A percentile compares a stretch with the other conserved stretches of the same genome.
These are phyloP conservation scores for Corythornis leucogaster DNA, from an alignment of 2,797 vertebrate genomes.

Conservation along the genomic window DNA sequence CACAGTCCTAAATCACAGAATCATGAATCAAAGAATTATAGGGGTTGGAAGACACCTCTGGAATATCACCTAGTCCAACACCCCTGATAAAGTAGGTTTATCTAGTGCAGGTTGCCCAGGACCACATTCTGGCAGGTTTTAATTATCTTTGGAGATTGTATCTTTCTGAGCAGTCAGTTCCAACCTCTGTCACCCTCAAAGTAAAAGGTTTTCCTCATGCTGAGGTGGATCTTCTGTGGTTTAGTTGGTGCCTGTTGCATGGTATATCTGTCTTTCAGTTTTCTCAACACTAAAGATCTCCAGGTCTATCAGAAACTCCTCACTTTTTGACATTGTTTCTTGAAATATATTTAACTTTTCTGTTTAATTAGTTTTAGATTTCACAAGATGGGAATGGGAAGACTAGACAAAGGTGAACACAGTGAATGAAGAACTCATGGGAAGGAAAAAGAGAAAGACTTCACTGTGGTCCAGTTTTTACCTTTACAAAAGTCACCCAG, in stretches of 20 bases:
- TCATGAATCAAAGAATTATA: background rate
- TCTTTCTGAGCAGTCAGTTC: background rate
- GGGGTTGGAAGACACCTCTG: background rate
- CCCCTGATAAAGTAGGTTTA: background rate
- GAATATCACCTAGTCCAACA: background rate
- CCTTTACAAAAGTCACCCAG: background rate
- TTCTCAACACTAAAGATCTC: background rate
- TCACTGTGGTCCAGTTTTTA: background rate
- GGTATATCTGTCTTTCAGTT: background rate
- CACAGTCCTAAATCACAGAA: background rate
- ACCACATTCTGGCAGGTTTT: background rate
- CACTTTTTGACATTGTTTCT: background rate
- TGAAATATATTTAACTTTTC: background rate
- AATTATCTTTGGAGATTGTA: no score
- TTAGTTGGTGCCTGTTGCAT: background rate
- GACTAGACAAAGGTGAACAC: background rate
- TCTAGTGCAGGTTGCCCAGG: background rate
- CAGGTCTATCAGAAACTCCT: background rate
- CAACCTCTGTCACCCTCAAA: background rate
- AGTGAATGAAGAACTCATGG: background rate
- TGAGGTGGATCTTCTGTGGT: background rate
- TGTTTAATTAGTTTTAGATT: background rate
- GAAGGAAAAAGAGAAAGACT: background rate
- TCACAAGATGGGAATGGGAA: background rate
- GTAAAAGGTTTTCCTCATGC: background rate